Base-by-base conservation (phyloP, 2,888 invertebrate species). In the Ennomos fuscantarius region DNA sequence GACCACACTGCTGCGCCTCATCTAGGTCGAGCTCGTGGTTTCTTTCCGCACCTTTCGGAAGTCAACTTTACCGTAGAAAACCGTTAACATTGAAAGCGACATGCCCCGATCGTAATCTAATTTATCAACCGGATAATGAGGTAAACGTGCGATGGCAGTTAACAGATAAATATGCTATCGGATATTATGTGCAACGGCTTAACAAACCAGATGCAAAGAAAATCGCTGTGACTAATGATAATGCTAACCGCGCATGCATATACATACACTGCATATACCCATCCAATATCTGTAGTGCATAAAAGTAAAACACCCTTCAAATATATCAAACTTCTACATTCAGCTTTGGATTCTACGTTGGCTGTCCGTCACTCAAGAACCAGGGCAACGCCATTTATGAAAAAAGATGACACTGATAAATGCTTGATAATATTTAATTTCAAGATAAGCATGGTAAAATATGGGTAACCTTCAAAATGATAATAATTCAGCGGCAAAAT, bases 31-130 rank as follows among this genome's bases (percentile, higher is more conserved):
- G 34, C 51, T 43, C 42, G 33, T 36, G 12, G 41, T 70, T 70
- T 71, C 75, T 74, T 79, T 79, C 79, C 80, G 76, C 65, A 69
- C 60, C 63, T 65, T 71, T 79, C 77, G 78, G 78, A 81, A 81
- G 72, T 69, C 63, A 73, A 63, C 66, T 65, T 45, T 41, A 41
- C 47, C 36, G 49, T 44, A 54, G 58, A 62, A 62, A 70, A 68
- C 64, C 66, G 64, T 66, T 68, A 65, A 71, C 66, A 75, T 74
- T 71, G 57, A 65, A 67, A 68, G 60, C 62, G 68, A 65, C 69
- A 69, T 64, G 65, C 57, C 63, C 60, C 52, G 68, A 71, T 60
- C 60, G 49, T 62, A 66, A 62, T 57, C 52, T 47, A 52, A 67
- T 62, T 55, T 62, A 69, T 61, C 65, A 57, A 53, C 42, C 42